Base-by-base conservation (phyloP, 2,888 invertebrate species). In the Diplolepis rosae region DNA sequence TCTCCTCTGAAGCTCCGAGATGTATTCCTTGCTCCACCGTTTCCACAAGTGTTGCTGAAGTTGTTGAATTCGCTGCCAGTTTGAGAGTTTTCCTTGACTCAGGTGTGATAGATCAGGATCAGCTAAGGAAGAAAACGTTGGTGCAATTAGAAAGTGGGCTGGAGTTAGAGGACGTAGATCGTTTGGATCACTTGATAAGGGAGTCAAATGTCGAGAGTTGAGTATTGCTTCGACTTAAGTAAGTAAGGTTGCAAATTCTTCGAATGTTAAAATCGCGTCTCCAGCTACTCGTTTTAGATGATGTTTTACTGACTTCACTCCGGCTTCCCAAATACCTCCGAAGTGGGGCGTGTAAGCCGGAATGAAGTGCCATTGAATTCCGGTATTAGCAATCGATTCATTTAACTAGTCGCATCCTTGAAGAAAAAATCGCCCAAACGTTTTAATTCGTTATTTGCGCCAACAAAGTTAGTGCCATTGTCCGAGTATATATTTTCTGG, bases 71-170 rank as follows among this genome's bases (percentile, higher is more conserved):
- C 45, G 30, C 28, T 81, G 77, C 75, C 76, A 83, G 0, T 75
- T 51, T 1, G 56, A 35, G 4, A 80, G 50, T 0, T 72, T 72
- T 54, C 73, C 76, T 0, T 54, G 50, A 5, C 69, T 65, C 1
- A 72, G 6, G 11, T 77, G 66, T 1, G 65, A 61, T 4, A 82
- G 32, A 22, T 81, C 73, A 2, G 74, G 75, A n/a, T 85, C 82
- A 0, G 82, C 79, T 6, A 83, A 13, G 0, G 74, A 42, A 0
- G 67, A 80, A 4, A 84, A 28, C 1, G 82, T 68, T 54, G 65
- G 45, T 11, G 80, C 83, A 61, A 84, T 78, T 0, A 87, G 69
- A 45, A 85, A 80, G 70, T 85, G 85, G 4, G 79, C 81, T 18
- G 82, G 84, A 5, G 82, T 83, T 0, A 84, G 66, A 1, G 74